These are phyloP conservation scores for Drosophila melanica DNA, from an alignment of 1,140 invertebrate species.

Conservation along the genomic window DNA sequence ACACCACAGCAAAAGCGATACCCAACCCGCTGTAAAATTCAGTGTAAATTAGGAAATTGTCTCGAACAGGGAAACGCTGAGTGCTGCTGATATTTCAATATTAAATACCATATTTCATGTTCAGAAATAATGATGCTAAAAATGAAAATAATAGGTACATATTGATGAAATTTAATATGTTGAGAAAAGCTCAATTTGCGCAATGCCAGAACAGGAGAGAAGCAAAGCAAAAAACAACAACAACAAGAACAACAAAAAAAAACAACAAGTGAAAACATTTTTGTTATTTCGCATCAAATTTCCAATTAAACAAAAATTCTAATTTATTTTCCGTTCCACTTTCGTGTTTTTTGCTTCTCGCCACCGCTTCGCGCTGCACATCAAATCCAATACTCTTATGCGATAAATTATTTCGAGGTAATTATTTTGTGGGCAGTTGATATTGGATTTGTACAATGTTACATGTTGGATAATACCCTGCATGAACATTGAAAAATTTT, in stretches of 20 bases:
- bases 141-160: constrained; percentile 64
- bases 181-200: constrained; percentile 72
- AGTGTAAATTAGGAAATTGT: constrained; percentile 1
- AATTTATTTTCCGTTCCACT: constrained; percentile 61
- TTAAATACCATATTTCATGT: constrained; percentile 59
- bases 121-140: constrained; percentile 68
- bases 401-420: constrained; percentile 70
- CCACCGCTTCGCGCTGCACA: constrained; percentile 11
- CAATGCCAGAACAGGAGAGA: constrained; percentile 12
- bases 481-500: not conserved
- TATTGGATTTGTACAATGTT: constrained; percentile 49
- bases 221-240: constrained; percentile 18
- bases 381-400: constrained; percentile 38
- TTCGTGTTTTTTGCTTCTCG: constrained; percentile 2
- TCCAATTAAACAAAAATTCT: constrained; percentile 81
- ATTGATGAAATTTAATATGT: constrained; percentile 78
- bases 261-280: constrained; percentile 33
- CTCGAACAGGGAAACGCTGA: not conserved
- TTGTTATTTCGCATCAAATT: constrained; percentile 70
- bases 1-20: not conserved
- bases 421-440: constrained; percentile 57
- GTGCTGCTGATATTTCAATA: constrained; percentile 14
- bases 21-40: not conserved
- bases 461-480: constrained; percentile 10
- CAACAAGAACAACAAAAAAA: constrained; percentile 4